Base-by-base conservation (phyloP, 2,888 invertebrate species). In the Drosophila lutescens region DNA sequence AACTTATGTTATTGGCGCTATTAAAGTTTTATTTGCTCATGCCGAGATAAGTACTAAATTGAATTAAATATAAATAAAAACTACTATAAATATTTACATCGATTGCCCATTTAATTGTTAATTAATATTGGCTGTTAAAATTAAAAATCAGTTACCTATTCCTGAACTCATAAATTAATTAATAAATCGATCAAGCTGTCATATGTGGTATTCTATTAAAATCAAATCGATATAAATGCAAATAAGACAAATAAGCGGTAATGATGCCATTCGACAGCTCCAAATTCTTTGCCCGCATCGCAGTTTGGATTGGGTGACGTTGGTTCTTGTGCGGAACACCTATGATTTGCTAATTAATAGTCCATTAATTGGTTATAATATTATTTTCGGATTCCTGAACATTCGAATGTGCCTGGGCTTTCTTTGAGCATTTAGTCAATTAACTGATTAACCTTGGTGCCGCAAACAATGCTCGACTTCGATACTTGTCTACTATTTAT, bases 361-460 rank as follows among this genome's bases (percentile, higher is more conserved):
- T 26, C 20, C 30, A 67, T 57, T 53, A 67, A 51, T 57, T 57
- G 30, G 36, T 32, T 15, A 4, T 5, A 47, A 49, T 65, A 43
- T 46, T 13, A 12, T 43, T 51, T 47, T 47, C 17, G 26, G 36
- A 58, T 26, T 57, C 26, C 17, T 34, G n/a, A 46, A 13, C 44
- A 46, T 61, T 61, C 30, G 66, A 62, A 63, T 41, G 66, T 23
- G 59, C 32, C n/a, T 7, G n/a, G 15, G 32, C 60, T 59, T 15
- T 59, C 59, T 59, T 34, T 23, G 23, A 23, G 32, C 13, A 34
- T 34, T 59, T 23, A 43, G 43, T 63, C 30, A 62, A 41, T 63
- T 36, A 43, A 34, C 49, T 43, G 49, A 62, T 62, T 49, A 63
- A 63, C 63, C 44, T 63, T 63, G 49, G 49, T 43, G n/a, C 60